A percentile compares a stretch with the other conserved stretches of the same genome.
phyloP scores from a whole-genome alignment of 1,140 invertebrate genomes.

The Aphelinus atriplicis region DNA sequence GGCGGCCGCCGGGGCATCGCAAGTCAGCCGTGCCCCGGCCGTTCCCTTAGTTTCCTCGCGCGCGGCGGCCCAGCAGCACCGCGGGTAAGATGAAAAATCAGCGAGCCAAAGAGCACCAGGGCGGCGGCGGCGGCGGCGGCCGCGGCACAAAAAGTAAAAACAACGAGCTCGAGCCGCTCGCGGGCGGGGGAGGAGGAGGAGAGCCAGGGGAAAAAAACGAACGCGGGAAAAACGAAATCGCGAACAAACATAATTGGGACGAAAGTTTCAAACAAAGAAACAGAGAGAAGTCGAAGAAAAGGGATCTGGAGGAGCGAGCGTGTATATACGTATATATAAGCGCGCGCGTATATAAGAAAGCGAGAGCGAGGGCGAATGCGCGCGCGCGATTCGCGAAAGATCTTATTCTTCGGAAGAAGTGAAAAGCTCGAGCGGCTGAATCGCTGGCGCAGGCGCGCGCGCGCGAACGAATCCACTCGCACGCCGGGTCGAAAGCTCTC shows the following conservation, averaged over 20 bases:
- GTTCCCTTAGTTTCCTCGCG: too few relatives aligned
- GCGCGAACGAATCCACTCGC: too few relatives aligned
- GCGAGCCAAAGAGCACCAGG: too few relatives aligned
- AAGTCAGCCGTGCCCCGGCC: too few relatives aligned
- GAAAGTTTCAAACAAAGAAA: conserved; percentile 37
- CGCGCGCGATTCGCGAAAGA: conserved; percentile 19
- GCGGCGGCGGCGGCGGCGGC: too few relatives aligned
- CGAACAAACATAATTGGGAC: conserved; percentile 33
- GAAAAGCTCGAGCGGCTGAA: conserved; percentile 18
- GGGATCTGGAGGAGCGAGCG: conserved; percentile 33
- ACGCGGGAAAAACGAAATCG: conserved; percentile 5
- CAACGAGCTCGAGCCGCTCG: too few relatives aligned
- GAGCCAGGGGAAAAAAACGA: neutral
- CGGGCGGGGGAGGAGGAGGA: neutral
- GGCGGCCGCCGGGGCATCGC: too few relatives aligned
- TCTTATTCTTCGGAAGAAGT: conserved; percentile 36
- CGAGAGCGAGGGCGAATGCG: neutral
- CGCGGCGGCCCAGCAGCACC: too few relatives aligned
- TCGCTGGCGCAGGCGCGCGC: neutral
- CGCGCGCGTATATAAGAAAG: neutral
- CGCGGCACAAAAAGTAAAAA: too few relatives aligned
- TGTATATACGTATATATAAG: conserved; percentile 6
- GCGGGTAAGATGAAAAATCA: too few relatives aligned
- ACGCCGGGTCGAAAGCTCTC: too few relatives aligned
- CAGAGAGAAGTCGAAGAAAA: conserved; percentile 20